A percentile compares a stretch with the other conserved stretches of the same genome.
Conservation (phyloP, 2,113 vertebrate genomes). For the Pseudolaguvia tuberculata region DNA sequence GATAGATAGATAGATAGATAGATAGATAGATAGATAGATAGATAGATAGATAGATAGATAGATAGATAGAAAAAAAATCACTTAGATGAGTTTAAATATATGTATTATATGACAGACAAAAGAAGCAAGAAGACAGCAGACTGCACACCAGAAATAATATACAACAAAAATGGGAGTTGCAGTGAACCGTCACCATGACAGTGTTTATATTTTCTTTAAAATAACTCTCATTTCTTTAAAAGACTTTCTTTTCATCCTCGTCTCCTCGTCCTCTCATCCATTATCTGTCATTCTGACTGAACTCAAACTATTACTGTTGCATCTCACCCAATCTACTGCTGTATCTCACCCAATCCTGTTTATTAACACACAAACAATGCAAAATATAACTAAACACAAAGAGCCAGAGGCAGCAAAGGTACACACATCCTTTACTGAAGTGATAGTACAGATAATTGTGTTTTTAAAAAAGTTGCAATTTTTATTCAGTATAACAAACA, state of each 20-base stretch:
- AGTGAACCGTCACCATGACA: not conserved
- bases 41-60: not conserved
- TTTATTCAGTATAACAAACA: no score
- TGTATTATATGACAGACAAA: no score
- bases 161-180: not conserved
- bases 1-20: no score
- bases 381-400: not conserved
- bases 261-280: constrained; percentile 17
- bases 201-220: not conserved
- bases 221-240: not conserved
- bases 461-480: no score
- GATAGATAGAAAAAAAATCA: not conserved
- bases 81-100: no score
- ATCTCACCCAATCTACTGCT: no score
- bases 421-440: no score
- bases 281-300: not conserved
- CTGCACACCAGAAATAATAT: not conserved
- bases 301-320: not conserved
- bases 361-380: not conserved
- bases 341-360: not conserved
- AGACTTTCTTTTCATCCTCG: constrained; percentile 1
- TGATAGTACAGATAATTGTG: no score
- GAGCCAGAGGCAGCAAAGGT: no score
- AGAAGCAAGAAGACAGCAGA: not conserved
- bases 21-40: no score